Percentiles rank a stretch among this genome's conserved stretches.
These are phyloP conservation scores for Eriocheir sinensis DNA, from an alignment of 1,140 invertebrate species.

Conservation along the genomic window DNA sequence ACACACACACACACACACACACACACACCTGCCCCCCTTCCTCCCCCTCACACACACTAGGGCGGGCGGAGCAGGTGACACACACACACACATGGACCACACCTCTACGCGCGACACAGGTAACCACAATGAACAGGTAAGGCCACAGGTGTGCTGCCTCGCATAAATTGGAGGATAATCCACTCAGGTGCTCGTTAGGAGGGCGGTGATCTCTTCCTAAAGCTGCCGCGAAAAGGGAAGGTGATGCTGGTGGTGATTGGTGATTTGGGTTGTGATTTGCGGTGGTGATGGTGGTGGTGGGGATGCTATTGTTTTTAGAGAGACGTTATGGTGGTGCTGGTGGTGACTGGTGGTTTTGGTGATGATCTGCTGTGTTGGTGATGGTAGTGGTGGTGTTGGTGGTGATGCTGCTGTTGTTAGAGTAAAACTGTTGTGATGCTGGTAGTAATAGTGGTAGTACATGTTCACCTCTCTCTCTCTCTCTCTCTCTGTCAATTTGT, in stretches of 20 bases:
- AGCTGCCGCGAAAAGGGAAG: background rate
- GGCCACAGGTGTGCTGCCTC: background rate
- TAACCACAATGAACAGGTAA: background rate
- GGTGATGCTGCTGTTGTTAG: no score
- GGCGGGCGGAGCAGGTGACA: background rate
- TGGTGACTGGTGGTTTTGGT: slow-evolving; percentile 33
- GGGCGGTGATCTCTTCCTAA: background rate
- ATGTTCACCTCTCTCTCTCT: background rate
- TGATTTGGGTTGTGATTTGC: background rate
- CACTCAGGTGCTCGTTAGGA: background rate
- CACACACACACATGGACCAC: no score
- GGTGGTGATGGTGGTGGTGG: slow-evolving; percentile 23
- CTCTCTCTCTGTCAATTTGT: background rate
- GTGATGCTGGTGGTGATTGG: slow-evolving; percentile 10
- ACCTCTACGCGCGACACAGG: background rate
- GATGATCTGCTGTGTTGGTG: background rate
- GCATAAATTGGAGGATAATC: slow-evolving; percentile 17
- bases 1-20: slow-evolving; percentile 49
- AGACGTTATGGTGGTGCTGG: background rate
- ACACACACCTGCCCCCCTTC: no score
- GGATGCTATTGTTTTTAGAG: background rate
- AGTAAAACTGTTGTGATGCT: no score
- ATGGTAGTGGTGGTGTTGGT: no score
- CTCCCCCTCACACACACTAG: background rate
- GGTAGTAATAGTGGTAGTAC: no score